Evolutionary conservation across 2,113 vertebrate genomes (phyloP).

Genomic region (Phoxinus phoxinus): DNA sequence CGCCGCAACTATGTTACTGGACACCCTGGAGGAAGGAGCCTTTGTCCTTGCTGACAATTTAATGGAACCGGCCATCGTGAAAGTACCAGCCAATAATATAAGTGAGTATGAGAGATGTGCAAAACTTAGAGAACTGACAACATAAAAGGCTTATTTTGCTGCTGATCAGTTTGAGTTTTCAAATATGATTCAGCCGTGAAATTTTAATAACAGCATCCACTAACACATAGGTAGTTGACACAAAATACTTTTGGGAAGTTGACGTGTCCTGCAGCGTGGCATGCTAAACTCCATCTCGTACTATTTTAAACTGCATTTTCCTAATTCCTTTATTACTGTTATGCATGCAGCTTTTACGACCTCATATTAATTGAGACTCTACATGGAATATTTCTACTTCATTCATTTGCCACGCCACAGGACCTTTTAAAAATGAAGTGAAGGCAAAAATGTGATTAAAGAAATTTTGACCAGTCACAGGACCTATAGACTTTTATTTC

Average conservation of each 20-base stretch:
- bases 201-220: neutral
- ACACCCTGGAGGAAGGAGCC: conserved; percentile 96
- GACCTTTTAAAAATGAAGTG: conserved; percentile 5
- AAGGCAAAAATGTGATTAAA: conserved; percentile 16
- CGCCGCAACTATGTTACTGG: conserved; percentile 96
- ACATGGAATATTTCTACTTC: neutral
- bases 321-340: conserved; percentile 1
- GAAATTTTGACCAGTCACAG: neutral
- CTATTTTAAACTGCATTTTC: conserved; percentile 19
- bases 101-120: conserved; percentile 78
- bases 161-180: neutral
- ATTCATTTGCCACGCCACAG: conserved; percentile 17
- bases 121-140: conserved; percentile 12
- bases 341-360: conserved; percentile 2
- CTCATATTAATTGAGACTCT: neutral
- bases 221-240: neutral
- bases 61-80: conserved; percentile 93
- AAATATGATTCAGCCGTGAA: conserved; percentile 12
- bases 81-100: conserved; percentile 97
- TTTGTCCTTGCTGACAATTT: conserved; percentile 98
- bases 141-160: conserved; percentile 13
- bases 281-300: neutral
- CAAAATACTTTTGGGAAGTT: neutral
- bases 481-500: neutral
- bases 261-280: neutral